Percentiles rank a stretch among this genome's conserved stretches.
phyloP scores from a whole-genome alignment of 2,888 invertebrate genomes.

The Drosophila fulvimacula region DNA sequence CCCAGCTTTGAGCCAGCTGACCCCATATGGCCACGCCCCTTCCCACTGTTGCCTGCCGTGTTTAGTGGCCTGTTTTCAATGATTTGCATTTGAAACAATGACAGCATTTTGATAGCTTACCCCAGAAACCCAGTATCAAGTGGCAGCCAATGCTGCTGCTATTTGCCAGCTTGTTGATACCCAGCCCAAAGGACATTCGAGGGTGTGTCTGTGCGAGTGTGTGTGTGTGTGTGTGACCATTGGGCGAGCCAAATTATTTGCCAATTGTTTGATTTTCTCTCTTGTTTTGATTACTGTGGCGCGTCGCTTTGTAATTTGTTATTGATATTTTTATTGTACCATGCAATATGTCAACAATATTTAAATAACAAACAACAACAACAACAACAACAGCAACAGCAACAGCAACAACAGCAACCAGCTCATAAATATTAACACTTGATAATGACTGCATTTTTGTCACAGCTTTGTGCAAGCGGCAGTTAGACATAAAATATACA shows the following conservation, averaged over 20 bases:
- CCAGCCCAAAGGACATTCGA: conserved; percentile 5
- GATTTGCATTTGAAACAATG: conserved; percentile 77
- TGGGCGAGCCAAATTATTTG: conserved; percentile 65
- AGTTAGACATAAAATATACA: conserved; percentile 49
- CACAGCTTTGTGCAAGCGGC: conserved; percentile 28
- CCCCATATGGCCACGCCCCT: too few relatives aligned
- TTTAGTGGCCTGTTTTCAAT: conserved; percentile 63
- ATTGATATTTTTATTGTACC: conserved; percentile 37
- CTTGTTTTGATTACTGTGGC: conserved; percentile 46
- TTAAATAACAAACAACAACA: conserved; percentile 33
- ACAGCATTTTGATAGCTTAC: conserved; percentile 55
- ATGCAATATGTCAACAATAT: conserved; percentile 55
- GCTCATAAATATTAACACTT: conserved; percentile 53
- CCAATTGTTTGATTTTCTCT: conserved; percentile 53
- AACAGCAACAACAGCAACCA: conserved; percentile 22
- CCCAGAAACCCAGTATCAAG: conserved; percentile 21
- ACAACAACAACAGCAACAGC: conserved; percentile 12
- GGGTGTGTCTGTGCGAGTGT: background rate
- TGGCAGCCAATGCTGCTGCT: conserved; percentile 20
- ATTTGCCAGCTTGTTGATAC: conserved; percentile 27
- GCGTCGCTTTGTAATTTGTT: conserved; percentile 20
- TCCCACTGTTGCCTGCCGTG: conserved; percentile 13
- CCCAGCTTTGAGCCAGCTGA: background rate
- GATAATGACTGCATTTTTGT: conserved; percentile 52
- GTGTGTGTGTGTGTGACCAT: conserved; percentile 15